Base-by-base conservation (phyloP, 92 coral and sea anemone genomes). In the Meandrina meandrites region DNA sequence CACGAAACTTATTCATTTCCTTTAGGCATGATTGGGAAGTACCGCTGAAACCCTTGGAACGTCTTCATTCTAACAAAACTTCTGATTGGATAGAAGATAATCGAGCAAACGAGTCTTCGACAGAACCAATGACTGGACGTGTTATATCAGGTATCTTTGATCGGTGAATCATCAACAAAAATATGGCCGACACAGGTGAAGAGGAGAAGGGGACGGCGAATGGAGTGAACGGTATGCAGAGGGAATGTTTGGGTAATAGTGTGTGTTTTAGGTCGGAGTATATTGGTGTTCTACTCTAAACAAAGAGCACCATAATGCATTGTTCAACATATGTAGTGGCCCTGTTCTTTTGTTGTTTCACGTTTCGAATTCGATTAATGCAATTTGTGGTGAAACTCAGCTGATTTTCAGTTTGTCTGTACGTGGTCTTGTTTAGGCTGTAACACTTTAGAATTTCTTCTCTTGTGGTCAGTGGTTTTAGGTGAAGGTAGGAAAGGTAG, bases 131-230 rank as follows among this genome's bases (percentile, higher is more conserved):
- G 81, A 83, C 6, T 37, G 34, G 36, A 22, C 34, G 14, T 34
- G 21, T 86, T 36, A 32, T 48, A 67, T 90, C 8, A 40, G 32
- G 16, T 27, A 17, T 1, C 50, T 37, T 76, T 76, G 66, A 58
- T 22, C 78, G 92, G 91, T 93, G 96, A 94, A 78, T 94, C 96
- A 94, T 87, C 95, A 90, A 85, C 88, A 71, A 86, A 88, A 86
- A 81, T 18, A 92, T 94, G 98, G 98, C 98, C 80, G 98, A 93
- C 88, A 82, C 75, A 64, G 60, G 81, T 71, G 92, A 91, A 37
- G 91, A 77, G 21, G 79, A 79, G 18, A 58, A 86, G 47, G 34
- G 57, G 36, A 5, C 35, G 19, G n/a, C 79, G 51, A 50, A 16
- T 66, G 84, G 62, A 31, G 17, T 60, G 71, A 67, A 69, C 35